Conservation (phyloP, 2,888 invertebrate species). For the Standfussiana lucernea region DNA sequence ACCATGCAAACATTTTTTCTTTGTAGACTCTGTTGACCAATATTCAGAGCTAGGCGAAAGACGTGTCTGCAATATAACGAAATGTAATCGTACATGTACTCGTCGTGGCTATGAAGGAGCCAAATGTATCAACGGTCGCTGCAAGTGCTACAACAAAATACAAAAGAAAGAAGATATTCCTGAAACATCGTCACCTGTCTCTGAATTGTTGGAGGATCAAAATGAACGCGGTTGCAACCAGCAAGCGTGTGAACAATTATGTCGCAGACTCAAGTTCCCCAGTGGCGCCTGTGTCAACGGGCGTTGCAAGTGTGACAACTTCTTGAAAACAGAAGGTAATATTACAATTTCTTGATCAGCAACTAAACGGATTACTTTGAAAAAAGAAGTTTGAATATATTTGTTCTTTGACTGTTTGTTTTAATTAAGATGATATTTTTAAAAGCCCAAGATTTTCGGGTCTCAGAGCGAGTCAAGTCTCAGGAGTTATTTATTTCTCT, state of each 20-base stretch:
- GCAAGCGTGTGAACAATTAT: constrained; percentile 51
- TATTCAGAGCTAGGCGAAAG: background rate
- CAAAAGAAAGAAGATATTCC: background rate
- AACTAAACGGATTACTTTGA: background rate
- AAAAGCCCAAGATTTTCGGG: no score
- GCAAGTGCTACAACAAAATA: constrained; percentile 8
- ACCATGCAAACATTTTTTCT: no score
- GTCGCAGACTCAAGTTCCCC: constrained; percentile 21
- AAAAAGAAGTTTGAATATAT: background rate
- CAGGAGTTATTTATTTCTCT: background rate
- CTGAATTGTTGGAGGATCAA: background rate
- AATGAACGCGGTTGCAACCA: constrained; percentile 5
- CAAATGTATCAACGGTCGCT: background rate
- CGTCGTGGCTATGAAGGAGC: background rate
- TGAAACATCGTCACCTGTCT: background rate
- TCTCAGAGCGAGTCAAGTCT: no score
- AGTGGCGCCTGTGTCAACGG: constrained; percentile 36
- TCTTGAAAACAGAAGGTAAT: constrained; percentile 19
- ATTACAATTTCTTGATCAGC: background rate
- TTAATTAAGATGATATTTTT: no score
- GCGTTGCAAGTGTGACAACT: constrained; percentile 39
- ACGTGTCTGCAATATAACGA: background rate
- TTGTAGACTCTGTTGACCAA: background rate
- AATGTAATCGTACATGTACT: constrained; percentile 4
- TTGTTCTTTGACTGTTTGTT: no score